phyloP scores from a whole-genome alignment of 2,888 invertebrate genomes.

The Megastigmus dorsalis region DNA sequence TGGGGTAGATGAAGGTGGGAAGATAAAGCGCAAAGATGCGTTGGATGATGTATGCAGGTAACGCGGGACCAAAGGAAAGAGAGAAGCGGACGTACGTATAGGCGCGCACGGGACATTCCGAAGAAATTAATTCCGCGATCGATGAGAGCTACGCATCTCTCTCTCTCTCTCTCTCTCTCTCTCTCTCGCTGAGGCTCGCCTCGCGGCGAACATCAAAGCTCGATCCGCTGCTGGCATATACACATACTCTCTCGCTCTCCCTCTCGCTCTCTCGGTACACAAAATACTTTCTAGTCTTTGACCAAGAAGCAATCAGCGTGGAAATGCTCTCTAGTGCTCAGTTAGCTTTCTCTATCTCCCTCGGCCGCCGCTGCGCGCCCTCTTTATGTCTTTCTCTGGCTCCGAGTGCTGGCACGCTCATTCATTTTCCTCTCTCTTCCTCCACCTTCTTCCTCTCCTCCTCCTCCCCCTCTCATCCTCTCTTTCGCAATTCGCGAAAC shows the following conservation, averaged over 20 bases:
- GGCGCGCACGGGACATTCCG: neutral
- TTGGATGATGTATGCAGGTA: neutral
- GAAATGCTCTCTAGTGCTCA: conserved; percentile 27
- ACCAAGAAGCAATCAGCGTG: conserved; percentile 56
- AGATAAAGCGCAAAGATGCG: neutral
- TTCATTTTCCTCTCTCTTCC: conserved; percentile 19
- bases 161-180: neutral
- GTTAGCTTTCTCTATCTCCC: neutral
- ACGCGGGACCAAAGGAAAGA: neutral
- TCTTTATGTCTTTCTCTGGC: neutral
- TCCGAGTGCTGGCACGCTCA: no score
- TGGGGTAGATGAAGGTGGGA: no score
- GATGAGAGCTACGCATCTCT: conserved; percentile 58
- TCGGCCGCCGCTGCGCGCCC: neutral
- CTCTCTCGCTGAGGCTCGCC: neutral
- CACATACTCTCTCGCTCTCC: no score
- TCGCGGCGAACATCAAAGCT: conserved; percentile 6
- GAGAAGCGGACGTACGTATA: no score
- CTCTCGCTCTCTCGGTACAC: conserved; percentile 43
- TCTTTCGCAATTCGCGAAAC: conserved; percentile 23
- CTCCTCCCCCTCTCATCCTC: no score
- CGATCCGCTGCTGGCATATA: no score
- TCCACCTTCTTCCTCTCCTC: neutral
- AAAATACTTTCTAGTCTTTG: conserved; percentile 59
- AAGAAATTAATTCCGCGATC: conserved; percentile 68